Conservation (phyloP, 2,797 vertebrate genomes). For the Crenichthys baileyi region DNA sequence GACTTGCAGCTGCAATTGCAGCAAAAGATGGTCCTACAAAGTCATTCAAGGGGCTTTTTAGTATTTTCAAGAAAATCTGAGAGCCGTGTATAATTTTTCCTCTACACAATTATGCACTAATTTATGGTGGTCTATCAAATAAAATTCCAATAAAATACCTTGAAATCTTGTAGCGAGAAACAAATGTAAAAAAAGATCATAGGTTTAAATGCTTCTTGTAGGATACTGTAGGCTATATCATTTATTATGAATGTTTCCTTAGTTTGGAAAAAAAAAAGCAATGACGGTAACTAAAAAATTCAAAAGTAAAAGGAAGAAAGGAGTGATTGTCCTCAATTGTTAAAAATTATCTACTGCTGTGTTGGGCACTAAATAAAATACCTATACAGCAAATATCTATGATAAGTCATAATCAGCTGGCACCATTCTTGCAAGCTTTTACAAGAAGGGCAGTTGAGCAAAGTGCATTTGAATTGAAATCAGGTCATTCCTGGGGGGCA, state of each 20-base stretch:
- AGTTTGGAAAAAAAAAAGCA: conserved; percentile 23
- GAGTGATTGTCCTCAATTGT: conserved; percentile 71
- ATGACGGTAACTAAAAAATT: conserved; percentile 36
- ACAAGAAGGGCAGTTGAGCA: conserved; percentile 81
- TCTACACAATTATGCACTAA: not conserved
- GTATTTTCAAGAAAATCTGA: not conserved
- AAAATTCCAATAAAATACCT: not conserved
- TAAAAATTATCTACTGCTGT: conserved; percentile 70
- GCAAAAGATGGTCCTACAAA: not conserved
- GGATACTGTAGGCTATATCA: conserved; percentile 36
- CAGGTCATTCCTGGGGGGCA: conserved; percentile 80
- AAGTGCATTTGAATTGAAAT: conserved; percentile 79
- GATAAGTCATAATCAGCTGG: conserved; percentile 72
- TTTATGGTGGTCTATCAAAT: not conserved
- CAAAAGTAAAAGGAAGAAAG: conserved; percentile 14
- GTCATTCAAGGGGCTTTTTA: not conserved
- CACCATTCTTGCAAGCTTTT: conserved; percentile 69
- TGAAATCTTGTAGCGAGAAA: not conserved
- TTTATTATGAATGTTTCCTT: conserved; percentile 45
- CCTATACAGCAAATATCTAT: conserved; percentile 53
- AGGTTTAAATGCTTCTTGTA: not conserved
- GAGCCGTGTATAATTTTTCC: not conserved
- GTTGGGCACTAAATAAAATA: conserved; percentile 77
- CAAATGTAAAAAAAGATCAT: not conserved
- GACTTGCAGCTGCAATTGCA: not conserved